Evolutionary conservation across 1,140 invertebrate species (phyloP), one percentile per base, ranked within the genome.

Genomic region (Aricia agestis): DNA sequence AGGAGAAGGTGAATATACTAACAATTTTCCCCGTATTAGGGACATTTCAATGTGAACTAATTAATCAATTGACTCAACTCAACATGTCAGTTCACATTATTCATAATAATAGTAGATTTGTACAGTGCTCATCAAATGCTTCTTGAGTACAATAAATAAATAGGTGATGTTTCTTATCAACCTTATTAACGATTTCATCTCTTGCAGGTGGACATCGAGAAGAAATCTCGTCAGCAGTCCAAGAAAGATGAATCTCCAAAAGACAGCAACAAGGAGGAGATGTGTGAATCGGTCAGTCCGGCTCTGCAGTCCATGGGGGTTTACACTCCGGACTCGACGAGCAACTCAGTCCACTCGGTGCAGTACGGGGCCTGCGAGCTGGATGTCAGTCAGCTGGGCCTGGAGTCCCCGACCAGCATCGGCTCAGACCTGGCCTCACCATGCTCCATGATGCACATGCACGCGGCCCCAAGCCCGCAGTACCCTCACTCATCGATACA

Each of bases 371-470:
- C 94, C 72, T 97, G 95, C 78, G 97, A 97, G 73, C 89, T 98
- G 67, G 97, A 97, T 86, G 96, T 97, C 0, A 94, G 94, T 76
- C 96, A 97, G 81, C 85, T 98, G 31, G 96, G 95, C 5, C 89
- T 98, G 68, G 97, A 98, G 80, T 98, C 97, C 0, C 97, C 97
- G 0, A 95, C 96, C 0, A 97, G 96, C 19, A 97, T 98, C 70
- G 95, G 96, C 0, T 97, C 96, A 45, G 96, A 98, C 84, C 93
- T 98, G 80, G 95, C 95, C 1, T 95, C 95, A 15, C 95, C 96
- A 66, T 95, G 95, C 80, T 94, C 95, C 68, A 90, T 76, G 94
- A 95, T 76, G 95, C 96, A 89, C 82, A 94, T 82, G 92, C 93
- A 77, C 85, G 90, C 92, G 45, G 93, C 93, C 42, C 93, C 93